Evolutionary conservation across 2,113 vertebrate genomes (phyloP).

Genomic region (Dipodomys ordii): DNA sequence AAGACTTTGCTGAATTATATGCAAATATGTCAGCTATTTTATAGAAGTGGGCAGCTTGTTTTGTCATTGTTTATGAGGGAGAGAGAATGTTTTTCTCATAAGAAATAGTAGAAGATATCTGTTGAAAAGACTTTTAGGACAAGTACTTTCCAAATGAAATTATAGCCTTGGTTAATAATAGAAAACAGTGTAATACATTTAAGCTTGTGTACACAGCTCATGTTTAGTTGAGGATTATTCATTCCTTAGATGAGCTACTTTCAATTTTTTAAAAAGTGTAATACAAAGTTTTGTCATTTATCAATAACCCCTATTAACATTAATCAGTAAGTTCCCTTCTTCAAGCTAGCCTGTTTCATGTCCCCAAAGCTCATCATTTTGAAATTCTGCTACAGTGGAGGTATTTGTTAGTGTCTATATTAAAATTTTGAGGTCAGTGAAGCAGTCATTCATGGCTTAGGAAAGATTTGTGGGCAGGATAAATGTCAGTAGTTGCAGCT

Average conservation of each 20-base stretch:
- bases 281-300: slow-evolving; percentile 24
- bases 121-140: slow-evolving; percentile 68
- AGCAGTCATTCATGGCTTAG: slow-evolving; percentile 46
- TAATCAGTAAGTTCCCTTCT: neutral
- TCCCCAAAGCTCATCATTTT: neutral
- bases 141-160: slow-evolving; percentile 68
- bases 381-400: slow-evolving; percentile 27
- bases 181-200: slow-evolving; percentile 7
- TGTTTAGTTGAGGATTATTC: neutral
- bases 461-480: slow-evolving; percentile 62
- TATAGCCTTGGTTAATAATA: slow-evolving; percentile 39
- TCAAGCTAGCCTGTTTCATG: neutral
- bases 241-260: slow-evolving; percentile 23
- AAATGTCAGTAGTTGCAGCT: neutral
- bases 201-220: slow-evolving; percentile 3
- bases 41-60: neutral
- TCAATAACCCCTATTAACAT: neutral
- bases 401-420: slow-evolving; percentile 41
- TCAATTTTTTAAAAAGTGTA: slow-evolving; percentile 10
- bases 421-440: slow-evolving; percentile 59
- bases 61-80: neutral
- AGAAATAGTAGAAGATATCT: slow-evolving; percentile 58
- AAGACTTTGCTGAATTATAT: slow-evolving; percentile 27
- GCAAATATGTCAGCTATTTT: neutral
- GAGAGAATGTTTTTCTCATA: slow-evolving; percentile 49